These are phyloP conservation scores for Chloroceryle inda DNA, from an alignment of 2,797 vertebrate genomes.

Conservation along the genomic window DNA sequence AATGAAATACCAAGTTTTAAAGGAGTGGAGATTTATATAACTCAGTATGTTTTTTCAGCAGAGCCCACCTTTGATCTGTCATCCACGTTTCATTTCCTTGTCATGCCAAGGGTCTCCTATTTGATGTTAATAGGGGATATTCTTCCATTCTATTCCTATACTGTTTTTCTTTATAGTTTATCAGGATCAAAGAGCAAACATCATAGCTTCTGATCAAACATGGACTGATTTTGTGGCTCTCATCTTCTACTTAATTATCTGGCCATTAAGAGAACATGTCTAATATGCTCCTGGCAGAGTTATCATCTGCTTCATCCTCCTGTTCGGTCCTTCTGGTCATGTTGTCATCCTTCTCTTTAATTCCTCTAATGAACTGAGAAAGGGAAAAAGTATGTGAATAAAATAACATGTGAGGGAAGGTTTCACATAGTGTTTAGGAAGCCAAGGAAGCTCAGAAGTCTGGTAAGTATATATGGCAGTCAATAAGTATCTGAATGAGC, in stretches of 20 bases:
- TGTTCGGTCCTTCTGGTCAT: background rate
- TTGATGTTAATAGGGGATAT: background rate
- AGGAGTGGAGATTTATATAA: background rate
- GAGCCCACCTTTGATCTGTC: background rate
- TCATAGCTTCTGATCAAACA: constrained; percentile 37
- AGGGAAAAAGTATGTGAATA: background rate
- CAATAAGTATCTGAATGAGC: background rate
- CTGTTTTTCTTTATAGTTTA: constrained; percentile 44
- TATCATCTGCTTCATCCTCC: background rate
- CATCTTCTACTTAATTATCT: constrained; percentile 48
- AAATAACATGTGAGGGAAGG: background rate
- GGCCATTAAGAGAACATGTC: background rate
- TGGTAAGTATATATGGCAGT: background rate
- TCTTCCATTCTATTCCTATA: constrained; percentile 8
- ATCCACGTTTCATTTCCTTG: background rate
- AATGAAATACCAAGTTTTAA: background rate
- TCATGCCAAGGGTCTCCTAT: background rate
- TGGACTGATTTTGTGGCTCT: fast-evolving
- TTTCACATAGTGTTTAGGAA: background rate
- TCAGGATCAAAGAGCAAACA: constrained; percentile 50
- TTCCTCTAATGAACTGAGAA: constrained; percentile 12
- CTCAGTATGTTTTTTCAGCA: background rate
- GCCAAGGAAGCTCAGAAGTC: background rate
- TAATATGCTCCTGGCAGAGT: background rate
- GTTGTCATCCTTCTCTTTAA: background rate